A percentile compares a stretch with the other conserved stretches of the same genome.
phyloP scores from a whole-genome alignment of 1,140 invertebrate species.

The Bicyclus anynana region DNA sequence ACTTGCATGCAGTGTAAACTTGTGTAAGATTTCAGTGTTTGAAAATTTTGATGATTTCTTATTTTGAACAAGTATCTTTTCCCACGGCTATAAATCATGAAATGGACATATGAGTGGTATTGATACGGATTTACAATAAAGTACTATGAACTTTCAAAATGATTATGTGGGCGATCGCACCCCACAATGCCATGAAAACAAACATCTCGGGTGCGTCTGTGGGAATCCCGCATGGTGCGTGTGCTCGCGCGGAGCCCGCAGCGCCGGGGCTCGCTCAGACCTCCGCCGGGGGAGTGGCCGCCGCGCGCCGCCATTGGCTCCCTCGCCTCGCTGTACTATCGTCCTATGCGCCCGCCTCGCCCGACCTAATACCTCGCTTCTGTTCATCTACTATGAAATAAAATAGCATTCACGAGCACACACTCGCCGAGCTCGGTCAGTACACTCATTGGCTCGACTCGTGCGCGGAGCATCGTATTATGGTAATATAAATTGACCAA shows the following conservation, averaged over 20 bases:
- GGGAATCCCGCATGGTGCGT: conserved; percentile 68
- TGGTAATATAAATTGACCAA: conserved; percentile 79
- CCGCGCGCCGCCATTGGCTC: conserved; percentile 45
- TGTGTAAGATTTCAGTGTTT: not conserved
- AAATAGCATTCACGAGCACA: conserved; percentile 37
- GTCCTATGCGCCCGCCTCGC: conserved; percentile 48
- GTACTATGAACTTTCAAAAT: conserved; percentile 59
- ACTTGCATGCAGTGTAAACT: too few relatives aligned
- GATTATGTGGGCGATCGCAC: conserved; percentile 72
- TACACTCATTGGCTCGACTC: conserved; percentile 56
- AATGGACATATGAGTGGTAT: conserved; percentile 59
- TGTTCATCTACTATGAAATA: conserved; percentile 39
- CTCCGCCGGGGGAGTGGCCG: conserved; percentile 47
- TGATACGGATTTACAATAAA: conserved; percentile 67
- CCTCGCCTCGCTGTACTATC: conserved; percentile 16
- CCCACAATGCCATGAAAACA: conserved; percentile 53
- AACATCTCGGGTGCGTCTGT: conserved; percentile 60
- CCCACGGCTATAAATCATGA: conserved; percentile 73
- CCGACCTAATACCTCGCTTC: conserved; percentile 47
- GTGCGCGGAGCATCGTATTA: conserved; percentile 55
- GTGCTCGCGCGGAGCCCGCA: conserved; percentile 26
- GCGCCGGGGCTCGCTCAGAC: conserved; percentile 24
- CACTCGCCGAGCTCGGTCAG: conserved; percentile 33
- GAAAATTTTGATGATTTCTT: not conserved
- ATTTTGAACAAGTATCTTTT: conserved; percentile 27